These are phyloP conservation scores for Caenorhabditis parvicauda DNA, from an alignment of 2,888 invertebrate species.

Conservation along the genomic window DNA sequence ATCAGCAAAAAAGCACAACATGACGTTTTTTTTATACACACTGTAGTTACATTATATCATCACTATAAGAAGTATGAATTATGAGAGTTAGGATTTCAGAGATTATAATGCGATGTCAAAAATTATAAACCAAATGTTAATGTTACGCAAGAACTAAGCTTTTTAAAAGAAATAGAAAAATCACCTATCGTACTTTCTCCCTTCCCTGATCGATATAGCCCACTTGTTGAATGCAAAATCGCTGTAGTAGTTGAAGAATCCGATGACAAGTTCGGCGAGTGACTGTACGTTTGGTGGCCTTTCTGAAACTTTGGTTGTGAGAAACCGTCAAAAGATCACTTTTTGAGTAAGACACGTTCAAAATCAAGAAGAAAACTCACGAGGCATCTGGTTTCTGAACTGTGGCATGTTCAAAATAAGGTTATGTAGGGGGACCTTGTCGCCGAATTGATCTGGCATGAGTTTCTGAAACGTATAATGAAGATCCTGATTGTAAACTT, in stretches of 20 bases:
- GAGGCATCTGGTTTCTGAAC: too few relatives aligned
- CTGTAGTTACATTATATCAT: too few relatives aligned
- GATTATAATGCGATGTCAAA: neutral
- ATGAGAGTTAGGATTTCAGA: neutral
- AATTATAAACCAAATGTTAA: neutral
- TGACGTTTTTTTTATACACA: too few relatives aligned
- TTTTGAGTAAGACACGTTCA: slow-evolving; percentile 4
- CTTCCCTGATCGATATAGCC: slow-evolving; percentile 47
- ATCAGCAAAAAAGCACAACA: too few relatives aligned
- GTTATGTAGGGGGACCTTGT: slow-evolving; percentile 13
- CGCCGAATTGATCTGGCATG: slow-evolving; percentile 43
- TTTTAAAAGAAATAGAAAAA: neutral
- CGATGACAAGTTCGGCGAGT: slow-evolving; percentile 53
- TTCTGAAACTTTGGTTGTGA: slow-evolving; percentile 22
- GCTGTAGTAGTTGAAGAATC: slow-evolving; percentile 59
- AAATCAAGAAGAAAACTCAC: slow-evolving; percentile 24
- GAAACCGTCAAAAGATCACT: neutral
- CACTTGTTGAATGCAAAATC: slow-evolving; percentile 44
- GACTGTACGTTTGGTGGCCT: slow-evolving; percentile 29
- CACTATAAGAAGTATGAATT: neutral
- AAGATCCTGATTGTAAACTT: neutral
- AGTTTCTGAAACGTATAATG: slow-evolving; percentile 12
- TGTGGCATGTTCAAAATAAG: too few relatives aligned
- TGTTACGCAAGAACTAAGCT: too few relatives aligned
- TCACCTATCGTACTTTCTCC: slow-evolving; percentile 25